Evolutionary conservation across 1,140 invertebrate species (phyloP).

Genomic region (Orchestia grillus): DNA sequence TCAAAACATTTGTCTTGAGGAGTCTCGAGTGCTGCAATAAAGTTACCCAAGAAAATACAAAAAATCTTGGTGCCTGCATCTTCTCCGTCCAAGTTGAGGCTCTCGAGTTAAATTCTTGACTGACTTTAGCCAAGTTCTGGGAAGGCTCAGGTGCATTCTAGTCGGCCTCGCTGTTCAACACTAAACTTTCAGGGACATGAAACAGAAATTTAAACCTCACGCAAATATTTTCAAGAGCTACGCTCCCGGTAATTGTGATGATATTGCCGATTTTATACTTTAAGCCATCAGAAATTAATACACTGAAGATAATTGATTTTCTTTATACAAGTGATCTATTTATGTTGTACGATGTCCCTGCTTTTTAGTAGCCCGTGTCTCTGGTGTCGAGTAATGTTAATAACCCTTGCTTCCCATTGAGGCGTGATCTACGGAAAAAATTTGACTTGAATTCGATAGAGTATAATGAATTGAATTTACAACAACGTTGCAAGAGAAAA

Average conservation of each 20-base stretch:
- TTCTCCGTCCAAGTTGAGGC: background rate
- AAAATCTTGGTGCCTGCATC: background rate
- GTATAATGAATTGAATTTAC: too few species aligned
- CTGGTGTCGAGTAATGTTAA: too few species aligned
- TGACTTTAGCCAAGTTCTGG: conserved; percentile 31
- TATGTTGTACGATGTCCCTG: too few species aligned
- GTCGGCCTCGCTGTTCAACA: background rate
- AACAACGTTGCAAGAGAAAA: too few species aligned
- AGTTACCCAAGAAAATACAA: conserved; percentile 49
- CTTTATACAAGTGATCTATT: too few species aligned
- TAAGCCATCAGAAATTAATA: too few species aligned
- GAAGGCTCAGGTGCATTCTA: background rate
- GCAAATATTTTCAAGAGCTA: background rate
- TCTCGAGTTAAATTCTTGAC: conserved; percentile 27
- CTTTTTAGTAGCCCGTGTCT: too few species aligned
- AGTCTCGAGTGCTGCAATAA: conserved; percentile 32
- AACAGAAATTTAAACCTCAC: background rate
- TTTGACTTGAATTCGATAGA: too few species aligned
- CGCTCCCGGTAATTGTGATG: background rate
- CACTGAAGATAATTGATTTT: too few species aligned
- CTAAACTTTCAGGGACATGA: background rate
- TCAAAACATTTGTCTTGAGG: conserved; percentile 47
- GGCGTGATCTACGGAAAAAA: too few species aligned
- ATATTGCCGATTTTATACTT: background rate
- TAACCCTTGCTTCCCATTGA: too few species aligned